phyloP scores from a whole-genome alignment of 1,140 invertebrate species.

The Artemia franciscana region DNA sequence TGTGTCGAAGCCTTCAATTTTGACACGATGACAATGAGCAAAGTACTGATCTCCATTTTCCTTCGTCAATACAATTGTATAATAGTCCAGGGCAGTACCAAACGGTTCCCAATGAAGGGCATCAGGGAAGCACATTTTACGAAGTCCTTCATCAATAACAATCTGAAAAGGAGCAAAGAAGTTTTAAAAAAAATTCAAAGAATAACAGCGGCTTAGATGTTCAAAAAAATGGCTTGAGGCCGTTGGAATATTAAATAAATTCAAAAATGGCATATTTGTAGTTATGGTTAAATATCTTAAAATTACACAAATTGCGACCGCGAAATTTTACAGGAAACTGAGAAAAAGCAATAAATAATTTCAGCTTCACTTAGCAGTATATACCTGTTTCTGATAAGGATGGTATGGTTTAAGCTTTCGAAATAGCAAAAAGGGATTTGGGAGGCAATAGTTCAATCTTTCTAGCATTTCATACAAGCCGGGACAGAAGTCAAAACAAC shows the following conservation, averaged over 20 bases:
- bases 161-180: background rate
- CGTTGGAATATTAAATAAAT: background rate
- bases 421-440: no score
- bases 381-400: no score
- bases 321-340: background rate
- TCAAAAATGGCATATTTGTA: background rate
- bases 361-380: no score
- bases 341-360: no score
- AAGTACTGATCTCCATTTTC: background rate
- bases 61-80: background rate
- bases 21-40: background rate
- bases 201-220: background rate
- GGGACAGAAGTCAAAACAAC: no score
- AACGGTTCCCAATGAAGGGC: background rate
- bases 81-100: background rate
- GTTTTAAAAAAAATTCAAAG: background rate
- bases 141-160: background rate
- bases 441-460: no score
- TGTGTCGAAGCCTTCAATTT: background rate
- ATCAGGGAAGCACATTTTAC: background rate
- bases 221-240: background rate
- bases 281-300: background rate
- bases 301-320: background rate
- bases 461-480: no score
- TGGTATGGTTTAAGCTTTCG: no score